A percentile compares a stretch with the other conserved stretches of the same genome.
Conservation (phyloP, 2,113 vertebrate species). For the Oryctolagus cuniculus region DNA sequence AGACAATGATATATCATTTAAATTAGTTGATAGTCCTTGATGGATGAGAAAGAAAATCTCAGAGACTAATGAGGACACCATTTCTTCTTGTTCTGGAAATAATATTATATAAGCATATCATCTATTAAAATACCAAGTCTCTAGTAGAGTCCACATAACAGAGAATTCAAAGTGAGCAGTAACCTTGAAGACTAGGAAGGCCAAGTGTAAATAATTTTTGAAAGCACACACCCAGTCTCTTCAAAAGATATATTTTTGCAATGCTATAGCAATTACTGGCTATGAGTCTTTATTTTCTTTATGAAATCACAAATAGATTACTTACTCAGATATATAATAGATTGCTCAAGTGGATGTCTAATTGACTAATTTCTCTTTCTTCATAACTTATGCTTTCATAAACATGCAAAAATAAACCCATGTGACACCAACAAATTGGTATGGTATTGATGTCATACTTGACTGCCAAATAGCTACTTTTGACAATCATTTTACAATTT, state of each 20-base stretch:
- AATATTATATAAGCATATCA: background rate
- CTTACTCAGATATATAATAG: background rate
- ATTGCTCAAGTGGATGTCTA: background rate
- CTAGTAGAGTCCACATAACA: background rate
- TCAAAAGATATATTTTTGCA: background rate
- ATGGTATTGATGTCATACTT: background rate
- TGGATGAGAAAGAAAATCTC: constrained; percentile 42
- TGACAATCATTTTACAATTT: constrained; percentile 23
- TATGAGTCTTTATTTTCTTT: background rate
- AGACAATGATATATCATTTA: background rate
- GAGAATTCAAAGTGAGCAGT: background rate
- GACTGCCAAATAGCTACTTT: background rate
- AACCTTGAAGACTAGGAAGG: background rate
- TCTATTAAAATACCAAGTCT: background rate
- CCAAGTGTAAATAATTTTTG: background rate
- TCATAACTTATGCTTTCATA: background rate
- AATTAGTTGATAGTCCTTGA: constrained; percentile 33
- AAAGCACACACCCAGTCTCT: background rate
- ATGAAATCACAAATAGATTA: constrained; percentile 30
- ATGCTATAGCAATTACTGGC: background rate
- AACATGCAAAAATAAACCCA: background rate
- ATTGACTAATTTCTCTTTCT: constrained; percentile 30
- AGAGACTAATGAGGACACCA: constrained; percentile 41
- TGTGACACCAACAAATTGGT: background rate
- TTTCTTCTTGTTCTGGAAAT: constrained; percentile 58